Percentiles rank a stretch among this genome's conserved stretches.
Conservation (phyloP, 2,888 invertebrate genomes). For the Drosophila mimetica region DNA sequence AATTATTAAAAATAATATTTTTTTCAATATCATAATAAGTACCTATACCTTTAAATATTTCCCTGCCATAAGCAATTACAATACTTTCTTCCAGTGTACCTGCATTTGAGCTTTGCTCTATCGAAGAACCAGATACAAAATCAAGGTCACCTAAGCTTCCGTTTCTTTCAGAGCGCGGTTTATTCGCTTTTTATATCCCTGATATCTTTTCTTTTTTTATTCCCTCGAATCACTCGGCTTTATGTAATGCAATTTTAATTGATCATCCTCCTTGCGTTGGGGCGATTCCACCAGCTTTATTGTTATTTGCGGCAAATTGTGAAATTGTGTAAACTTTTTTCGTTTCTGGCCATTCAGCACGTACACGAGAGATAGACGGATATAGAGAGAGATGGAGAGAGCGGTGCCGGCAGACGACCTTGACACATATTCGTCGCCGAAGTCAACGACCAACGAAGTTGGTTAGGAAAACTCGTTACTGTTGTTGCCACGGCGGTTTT, state of each 20-base stretch:
- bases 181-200: background rate
- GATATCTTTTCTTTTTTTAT: conserved; percentile 26
- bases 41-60: no score
- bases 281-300: conserved; percentile 32
- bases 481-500: conserved; percentile 16
- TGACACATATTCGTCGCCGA: conserved; percentile 32
- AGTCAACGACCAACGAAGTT: conserved; percentile 50
- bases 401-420: conserved; percentile 33
- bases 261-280: conserved; percentile 21
- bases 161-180: conserved; percentile 31
- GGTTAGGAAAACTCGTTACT: conserved; percentile 44
- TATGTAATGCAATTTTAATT: conserved; percentile 65
- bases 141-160: conserved; percentile 64
- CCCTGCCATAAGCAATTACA: no score
- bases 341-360: conserved; percentile 45
- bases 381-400: conserved; percentile 30
- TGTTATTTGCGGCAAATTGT: conserved; percentile 55
- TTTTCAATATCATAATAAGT: no score
- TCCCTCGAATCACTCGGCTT: conserved; percentile 49
- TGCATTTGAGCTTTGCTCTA: conserved; percentile 46
- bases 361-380: conserved; percentile 51
- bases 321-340: conserved; percentile 53
- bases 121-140: conserved; percentile 56
- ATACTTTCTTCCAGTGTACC: background rate
- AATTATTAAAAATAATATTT: no score